A percentile compares a stretch with the other conserved stretches of the same genome.
Evolutionary conservation across 2,113 vertebrate genomes (phyloP).

Genomic region (Nothobranchius furzeri): DNA sequence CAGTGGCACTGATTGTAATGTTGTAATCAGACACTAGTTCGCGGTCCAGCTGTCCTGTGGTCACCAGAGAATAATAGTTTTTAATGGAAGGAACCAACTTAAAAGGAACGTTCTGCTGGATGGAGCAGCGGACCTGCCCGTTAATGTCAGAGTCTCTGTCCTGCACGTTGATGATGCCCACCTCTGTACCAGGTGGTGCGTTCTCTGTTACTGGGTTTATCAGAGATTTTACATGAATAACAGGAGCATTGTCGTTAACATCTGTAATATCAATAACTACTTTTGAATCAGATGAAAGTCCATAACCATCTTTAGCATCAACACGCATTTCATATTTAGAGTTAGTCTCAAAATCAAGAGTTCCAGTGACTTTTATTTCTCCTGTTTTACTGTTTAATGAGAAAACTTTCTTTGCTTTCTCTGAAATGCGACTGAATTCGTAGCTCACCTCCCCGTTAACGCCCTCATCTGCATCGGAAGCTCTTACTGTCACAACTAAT

Average conservation of each 20-base stretch:
- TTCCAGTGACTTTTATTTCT: conserved; percentile 30
- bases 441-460: conserved; percentile 59
- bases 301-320: conserved; percentile 75
- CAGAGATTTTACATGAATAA: conserved; percentile 74
- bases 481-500: conserved; percentile 67
- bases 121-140: conserved; percentile 71
- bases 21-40: conserved; percentile 18
- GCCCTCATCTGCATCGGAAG: conserved; percentile 75
- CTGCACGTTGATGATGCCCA: conserved; percentile 32
- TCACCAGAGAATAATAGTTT: conserved; percentile 1
- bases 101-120: conserved; percentile 70
- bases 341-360: conserved; percentile 52
- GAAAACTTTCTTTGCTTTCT: conserved; percentile 28
- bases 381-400: conserved; percentile 39
- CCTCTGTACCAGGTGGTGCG: conserved; percentile 67
- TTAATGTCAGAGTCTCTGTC: conserved; percentile 80
- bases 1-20: conserved; percentile 60
- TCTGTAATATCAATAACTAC: conserved; percentile 78
- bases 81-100: conserved; percentile 17
- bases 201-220: conserved; percentile 68
- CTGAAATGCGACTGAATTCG: conserved; percentile 54
- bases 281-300: conserved; percentile 67
- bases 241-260: conserved; percentile 79
- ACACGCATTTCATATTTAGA: conserved; percentile 56
- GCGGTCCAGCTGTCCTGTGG: no score